These are phyloP conservation scores for Liasis olivaceus DNA, from an alignment of 2,797 vertebrate species.

Conservation along the genomic window DNA sequence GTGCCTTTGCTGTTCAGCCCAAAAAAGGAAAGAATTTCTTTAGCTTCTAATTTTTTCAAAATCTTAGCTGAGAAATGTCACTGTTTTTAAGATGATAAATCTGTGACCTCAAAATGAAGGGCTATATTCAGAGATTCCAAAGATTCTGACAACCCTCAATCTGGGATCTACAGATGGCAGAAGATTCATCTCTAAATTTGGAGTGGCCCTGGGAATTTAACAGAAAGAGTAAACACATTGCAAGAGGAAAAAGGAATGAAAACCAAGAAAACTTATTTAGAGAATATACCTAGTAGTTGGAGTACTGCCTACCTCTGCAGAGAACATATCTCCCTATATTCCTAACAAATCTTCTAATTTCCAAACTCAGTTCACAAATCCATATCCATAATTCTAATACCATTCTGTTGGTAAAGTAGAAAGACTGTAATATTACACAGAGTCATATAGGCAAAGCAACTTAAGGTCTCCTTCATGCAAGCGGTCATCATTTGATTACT, in stretches of 20 bases:
- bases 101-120: slow-evolving; percentile 30
- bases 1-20: neutral
- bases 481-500: neutral
- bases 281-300: neutral
- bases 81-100: slow-evolving; percentile 21
- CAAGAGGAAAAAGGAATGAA: neutral
- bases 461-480: neutral
- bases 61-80: neutral
- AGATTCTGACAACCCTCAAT: neutral
- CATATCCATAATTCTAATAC: neutral
- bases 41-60: neutral
- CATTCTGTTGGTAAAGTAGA: neutral
- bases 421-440: neutral
- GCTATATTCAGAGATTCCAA: neutral
- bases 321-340: neutral
- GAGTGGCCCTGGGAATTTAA: slow-evolving; percentile 6
- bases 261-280: neutral
- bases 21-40: slow-evolving; percentile 12
- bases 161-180: neutral
- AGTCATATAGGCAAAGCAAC: neutral
- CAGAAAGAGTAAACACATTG: slow-evolving; percentile 11
- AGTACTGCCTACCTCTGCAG: too few relatives aligned
- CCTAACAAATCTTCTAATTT: neutral
- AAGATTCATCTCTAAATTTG: slow-evolving; percentile 21
- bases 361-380: neutral